A percentile compares a stretch with the other conserved stretches of the same genome.
Conservation (phyloP, 35 echinoderm and acorn worm species). For the Eucidaris tribuloides region DNA sequence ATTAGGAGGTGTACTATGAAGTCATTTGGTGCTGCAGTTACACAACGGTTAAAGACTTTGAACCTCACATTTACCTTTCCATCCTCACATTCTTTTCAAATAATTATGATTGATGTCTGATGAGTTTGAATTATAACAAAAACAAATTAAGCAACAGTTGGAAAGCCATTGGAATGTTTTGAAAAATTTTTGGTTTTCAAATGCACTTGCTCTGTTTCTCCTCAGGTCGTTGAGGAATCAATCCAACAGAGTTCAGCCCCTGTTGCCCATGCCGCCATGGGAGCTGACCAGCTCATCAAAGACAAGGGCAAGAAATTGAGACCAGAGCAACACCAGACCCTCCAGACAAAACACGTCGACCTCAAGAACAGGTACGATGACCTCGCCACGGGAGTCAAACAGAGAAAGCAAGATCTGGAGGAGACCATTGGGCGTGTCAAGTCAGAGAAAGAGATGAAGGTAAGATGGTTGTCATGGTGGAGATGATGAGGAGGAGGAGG, state of each 20-base stretch:
- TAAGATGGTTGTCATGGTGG: slow-evolving; percentile 21
- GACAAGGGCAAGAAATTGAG: slow-evolving; percentile 84
- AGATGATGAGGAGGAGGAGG: no score
- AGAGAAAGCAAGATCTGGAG: slow-evolving; percentile 68
- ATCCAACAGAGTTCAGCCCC: slow-evolving; percentile 65
- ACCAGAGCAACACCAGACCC: slow-evolving; percentile 86
- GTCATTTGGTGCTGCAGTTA: no score
- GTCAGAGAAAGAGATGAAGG: slow-evolving; percentile 77
- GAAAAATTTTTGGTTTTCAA: no score
- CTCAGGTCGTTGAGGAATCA: slow-evolving; percentile 79
- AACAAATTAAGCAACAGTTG: no score
- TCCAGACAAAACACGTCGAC: slow-evolving; percentile 67
- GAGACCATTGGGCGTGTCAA: slow-evolving; percentile 58
- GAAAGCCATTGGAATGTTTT: no score
- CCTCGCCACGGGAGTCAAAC: slow-evolving; percentile 49
- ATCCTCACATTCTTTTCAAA: no score
- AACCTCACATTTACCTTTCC: no score
- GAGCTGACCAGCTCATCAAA: slow-evolving; percentile 75
- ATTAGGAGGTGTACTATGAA: no score
- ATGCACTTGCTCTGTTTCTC: no score
- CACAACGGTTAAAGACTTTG: no score
- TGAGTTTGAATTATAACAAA: no score
- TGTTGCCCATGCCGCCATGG: slow-evolving; percentile 64
- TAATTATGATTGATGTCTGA: no score
- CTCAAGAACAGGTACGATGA: slow-evolving; percentile 76